Evolutionary conservation across 2,113 vertebrate species (phyloP).

Genomic region (Heteronetta atricapilla): DNA sequence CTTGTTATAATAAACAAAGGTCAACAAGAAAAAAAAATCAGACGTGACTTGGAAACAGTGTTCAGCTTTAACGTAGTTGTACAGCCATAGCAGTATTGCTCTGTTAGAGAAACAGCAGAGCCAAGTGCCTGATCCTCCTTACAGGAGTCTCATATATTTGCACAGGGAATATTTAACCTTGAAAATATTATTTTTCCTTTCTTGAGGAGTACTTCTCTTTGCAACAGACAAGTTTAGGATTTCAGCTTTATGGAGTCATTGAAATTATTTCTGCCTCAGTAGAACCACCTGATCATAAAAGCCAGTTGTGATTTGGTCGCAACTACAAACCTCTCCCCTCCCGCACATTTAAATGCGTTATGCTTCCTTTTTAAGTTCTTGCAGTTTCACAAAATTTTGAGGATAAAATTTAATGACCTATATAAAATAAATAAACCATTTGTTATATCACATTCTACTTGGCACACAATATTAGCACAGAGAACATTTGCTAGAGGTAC

Average conservation of each 20-base stretch:
- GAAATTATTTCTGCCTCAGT: not conserved
- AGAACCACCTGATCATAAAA: conserved; percentile 7
- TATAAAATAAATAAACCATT: conserved; percentile 47
- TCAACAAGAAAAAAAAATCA: not conserved
- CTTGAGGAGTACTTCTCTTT: not conserved
- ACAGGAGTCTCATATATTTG: not conserved
- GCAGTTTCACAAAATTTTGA: conserved; percentile 5
- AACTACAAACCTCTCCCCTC: not conserved
- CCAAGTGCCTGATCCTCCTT: not conserved
- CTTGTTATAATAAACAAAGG: not conserved
- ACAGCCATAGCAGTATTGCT: not conserved
- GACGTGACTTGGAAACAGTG: not conserved
- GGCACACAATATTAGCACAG: not conserved
- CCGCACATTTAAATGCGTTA: not conserved
- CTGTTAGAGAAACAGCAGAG: not conserved
- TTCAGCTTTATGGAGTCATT: not conserved
- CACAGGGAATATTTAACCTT: not conserved
- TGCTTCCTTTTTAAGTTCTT: not conserved
- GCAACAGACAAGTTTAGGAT: not conserved
- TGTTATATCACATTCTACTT: conserved; percentile 18
- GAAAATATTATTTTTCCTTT: not conserved
- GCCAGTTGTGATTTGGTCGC: not conserved
- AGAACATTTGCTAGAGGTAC: conserved; percentile 58
- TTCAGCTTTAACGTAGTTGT: not conserved
- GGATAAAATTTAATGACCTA: conserved; percentile 1